Conservation (phyloP, 2,888 invertebrate species). For the Tolmerus cingulatus region DNA sequence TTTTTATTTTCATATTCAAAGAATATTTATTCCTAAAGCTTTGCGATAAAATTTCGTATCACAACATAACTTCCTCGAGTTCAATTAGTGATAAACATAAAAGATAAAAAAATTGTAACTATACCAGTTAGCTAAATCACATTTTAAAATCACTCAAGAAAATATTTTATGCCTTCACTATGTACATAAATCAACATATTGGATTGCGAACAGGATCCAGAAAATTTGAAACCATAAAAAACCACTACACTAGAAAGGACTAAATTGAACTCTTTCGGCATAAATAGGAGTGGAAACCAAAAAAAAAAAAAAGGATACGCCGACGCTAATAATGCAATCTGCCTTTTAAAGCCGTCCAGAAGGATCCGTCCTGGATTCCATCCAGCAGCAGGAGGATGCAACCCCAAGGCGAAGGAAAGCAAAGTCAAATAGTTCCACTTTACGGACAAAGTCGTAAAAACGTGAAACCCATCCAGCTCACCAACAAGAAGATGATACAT, state of each 20-base stretch:
- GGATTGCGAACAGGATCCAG: not conserved
- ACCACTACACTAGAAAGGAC: not conserved
- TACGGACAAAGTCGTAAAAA: not conserved
- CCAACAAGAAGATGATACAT: not conserved
- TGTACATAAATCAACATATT: not conserved
- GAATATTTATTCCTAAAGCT: too few species aligned
- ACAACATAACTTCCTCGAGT: too few species aligned
- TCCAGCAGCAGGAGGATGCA: not conserved
- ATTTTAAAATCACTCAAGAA: not conserved
- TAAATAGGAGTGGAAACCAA: not conserved
- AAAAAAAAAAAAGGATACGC: not conserved
- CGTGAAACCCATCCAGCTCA: not conserved
- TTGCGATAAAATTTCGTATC: too few species aligned
- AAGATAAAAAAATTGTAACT: too few species aligned
- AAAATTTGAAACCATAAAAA: not conserved
- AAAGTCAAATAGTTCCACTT: not conserved
- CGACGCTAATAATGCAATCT: not conserved
- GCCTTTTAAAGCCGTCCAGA: not conserved
- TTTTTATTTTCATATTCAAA: too few species aligned
- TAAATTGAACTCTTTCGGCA: not conserved
- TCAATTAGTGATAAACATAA: too few species aligned
- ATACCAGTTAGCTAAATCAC: too few species aligned
- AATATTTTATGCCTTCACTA: not conserved
- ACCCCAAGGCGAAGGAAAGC: not conserved
- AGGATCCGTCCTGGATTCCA: not conserved